Conservation (phyloP, 2,113 vertebrate genomes). For the Cyphomyrus plagiostoma region DNA sequence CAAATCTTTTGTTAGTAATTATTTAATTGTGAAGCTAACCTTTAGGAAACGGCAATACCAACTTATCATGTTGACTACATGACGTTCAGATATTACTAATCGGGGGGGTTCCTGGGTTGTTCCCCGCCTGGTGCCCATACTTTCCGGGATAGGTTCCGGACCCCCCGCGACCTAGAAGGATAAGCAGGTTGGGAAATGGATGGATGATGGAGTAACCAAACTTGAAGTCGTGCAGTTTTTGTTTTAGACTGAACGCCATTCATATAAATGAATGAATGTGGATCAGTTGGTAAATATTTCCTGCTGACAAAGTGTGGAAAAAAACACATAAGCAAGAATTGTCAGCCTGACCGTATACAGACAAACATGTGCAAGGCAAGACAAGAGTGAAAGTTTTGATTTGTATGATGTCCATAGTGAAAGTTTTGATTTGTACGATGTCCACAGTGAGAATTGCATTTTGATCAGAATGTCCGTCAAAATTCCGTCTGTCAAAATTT, state of each 20-base stretch:
- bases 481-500: not conserved
- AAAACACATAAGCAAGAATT: not conserved
- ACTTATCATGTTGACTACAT: not conserved
- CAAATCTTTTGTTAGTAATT: slow-evolving; percentile 11
- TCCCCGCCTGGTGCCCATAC: too few relatives aligned
- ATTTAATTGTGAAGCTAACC: not conserved
- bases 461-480: not conserved
- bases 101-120: too few relatives aligned
- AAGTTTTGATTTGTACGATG: not conserved
- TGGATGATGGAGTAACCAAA: not conserved
- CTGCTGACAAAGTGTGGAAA: not conserved
- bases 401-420: not conserved
- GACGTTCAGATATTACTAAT: not conserved
- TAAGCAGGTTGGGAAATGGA: too few relatives aligned
- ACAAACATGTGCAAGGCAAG: not conserved
- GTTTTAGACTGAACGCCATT: not conserved
- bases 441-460: not conserved
- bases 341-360: not conserved
- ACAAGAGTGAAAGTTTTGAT: not conserved
- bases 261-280: not conserved
- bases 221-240: not conserved
- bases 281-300: not conserved
- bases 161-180: too few relatives aligned
- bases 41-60: not conserved
- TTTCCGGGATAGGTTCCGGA: too few relatives aligned